Percentiles rank a stretch among this genome's conserved stretches.
Conservation (phyloP, 2,888 invertebrate species). For the Plemyria rubiginata region DNA sequence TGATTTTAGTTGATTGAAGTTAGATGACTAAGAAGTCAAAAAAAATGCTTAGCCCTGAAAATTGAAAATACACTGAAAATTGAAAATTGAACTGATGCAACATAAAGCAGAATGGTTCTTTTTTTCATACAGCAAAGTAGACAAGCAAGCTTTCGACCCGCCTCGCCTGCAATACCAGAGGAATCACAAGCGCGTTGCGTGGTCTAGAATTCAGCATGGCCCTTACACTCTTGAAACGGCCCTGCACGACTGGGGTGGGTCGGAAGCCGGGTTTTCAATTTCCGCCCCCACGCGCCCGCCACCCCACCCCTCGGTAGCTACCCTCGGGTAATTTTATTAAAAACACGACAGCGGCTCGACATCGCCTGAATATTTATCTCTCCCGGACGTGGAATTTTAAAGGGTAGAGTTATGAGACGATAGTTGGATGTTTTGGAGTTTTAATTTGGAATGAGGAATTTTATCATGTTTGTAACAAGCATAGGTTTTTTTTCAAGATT, state of each 20-base stretch:
- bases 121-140: no score
- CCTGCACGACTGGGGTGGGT: slow-evolving; percentile 62
- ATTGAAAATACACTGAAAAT: no score
- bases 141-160: no score
- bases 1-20: no score
- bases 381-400: slow-evolving; percentile 55
- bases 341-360: slow-evolving; percentile 62
- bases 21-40: no score
- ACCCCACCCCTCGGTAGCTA: slow-evolving; percentile 40
- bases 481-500: not conserved
- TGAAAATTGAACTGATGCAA: no score
- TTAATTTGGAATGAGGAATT: slow-evolving; percentile 24
- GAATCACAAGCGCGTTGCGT: no score
- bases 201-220: no score
- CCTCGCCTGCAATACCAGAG: no score
- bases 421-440: slow-evolving; percentile 20
- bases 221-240: slow-evolving; percentile 1
- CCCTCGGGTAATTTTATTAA: slow-evolving; percentile 77
- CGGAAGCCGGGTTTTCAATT: slow-evolving; percentile 78
- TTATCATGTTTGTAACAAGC: slow-evolving; percentile 1
- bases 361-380: slow-evolving; percentile 75
- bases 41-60: no score
- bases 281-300: slow-evolving; percentile 55
- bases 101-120: no score
- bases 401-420: slow-evolving; percentile 45